Evolutionary conservation across 2,797 vertebrate species (phyloP).

Genomic region (Phoeniculus purpureus): DNA sequence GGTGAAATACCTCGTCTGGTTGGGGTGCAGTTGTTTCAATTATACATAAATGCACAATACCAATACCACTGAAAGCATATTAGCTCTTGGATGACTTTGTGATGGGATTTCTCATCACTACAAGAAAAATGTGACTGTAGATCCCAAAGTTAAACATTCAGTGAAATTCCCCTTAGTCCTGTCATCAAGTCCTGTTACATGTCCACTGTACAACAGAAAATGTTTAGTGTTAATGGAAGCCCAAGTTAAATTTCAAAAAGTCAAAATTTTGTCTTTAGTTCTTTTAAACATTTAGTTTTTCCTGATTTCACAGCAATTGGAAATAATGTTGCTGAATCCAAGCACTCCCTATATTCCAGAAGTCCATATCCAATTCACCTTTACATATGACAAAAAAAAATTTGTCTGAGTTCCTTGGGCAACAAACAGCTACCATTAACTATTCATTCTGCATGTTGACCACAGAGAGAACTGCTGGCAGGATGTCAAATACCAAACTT

Average conservation of each 20-base stretch:
- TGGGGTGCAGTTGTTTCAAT: not conserved
- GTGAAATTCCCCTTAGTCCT: not conserved
- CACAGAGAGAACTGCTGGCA: not conserved
- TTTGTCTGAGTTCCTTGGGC: not conserved
- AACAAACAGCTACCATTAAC: not conserved
- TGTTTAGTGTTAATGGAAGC: not conserved
- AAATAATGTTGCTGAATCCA: not conserved
- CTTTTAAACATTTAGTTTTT: not conserved
- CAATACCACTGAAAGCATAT: not conserved
- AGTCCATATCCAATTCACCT: not conserved
- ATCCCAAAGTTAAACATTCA: not conserved
- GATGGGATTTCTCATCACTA: not conserved
- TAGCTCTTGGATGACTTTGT: not conserved
- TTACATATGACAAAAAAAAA: not conserved
- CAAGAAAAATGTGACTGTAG: not conserved
- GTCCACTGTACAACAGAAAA: not conserved
- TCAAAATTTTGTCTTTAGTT: not conserved
- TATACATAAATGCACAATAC: not conserved
- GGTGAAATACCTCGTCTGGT: not conserved
- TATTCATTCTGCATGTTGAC: not conserved
- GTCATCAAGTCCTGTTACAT: not conserved
- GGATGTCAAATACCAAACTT: not conserved
- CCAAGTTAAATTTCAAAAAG: not conserved
- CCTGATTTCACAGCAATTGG: not conserved
- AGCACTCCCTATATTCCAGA: not conserved